Conservation (phyloP, 2,113 vertebrate genomes). For the Silurus asotus region DNA sequence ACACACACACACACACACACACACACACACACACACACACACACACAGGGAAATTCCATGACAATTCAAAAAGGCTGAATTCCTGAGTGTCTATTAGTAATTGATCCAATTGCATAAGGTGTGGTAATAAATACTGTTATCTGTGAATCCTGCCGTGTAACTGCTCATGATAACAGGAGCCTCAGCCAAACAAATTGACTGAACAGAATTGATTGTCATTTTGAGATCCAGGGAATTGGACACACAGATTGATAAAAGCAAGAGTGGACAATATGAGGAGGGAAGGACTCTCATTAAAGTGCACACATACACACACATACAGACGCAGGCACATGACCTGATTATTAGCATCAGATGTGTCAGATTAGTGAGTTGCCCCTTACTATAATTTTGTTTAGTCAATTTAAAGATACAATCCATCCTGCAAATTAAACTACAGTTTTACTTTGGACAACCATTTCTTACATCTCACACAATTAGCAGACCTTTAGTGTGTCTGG, state of each 20-base stretch:
- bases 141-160: neutral
- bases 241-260: neutral
- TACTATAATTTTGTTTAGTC: neutral
- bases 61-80: slow-evolving; percentile 5
- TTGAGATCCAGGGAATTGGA: neutral
- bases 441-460: neutral
- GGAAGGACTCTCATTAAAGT: neutral
- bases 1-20: neutral
- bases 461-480: neutral
- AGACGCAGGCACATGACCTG: neutral
- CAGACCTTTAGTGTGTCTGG: neutral
- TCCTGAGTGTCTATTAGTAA: slow-evolving; percentile 32
- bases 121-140: neutral
- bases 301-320: slow-evolving; percentile 14
- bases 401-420: neutral
- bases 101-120: neutral
- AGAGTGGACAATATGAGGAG: slow-evolving; percentile 20
- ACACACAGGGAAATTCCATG: neutral
- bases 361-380: slow-evolving; percentile 20
- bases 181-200: slow-evolving; percentile 7
- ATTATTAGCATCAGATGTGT: slow-evolving; percentile 5
- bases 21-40: neutral
- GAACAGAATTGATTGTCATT: neutral
- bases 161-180: slow-evolving; percentile 26
- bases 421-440: neutral